phyloP scores from a whole-genome alignment of 2,888 invertebrate genomes.

The Sphaeridia pumilis region DNA sequence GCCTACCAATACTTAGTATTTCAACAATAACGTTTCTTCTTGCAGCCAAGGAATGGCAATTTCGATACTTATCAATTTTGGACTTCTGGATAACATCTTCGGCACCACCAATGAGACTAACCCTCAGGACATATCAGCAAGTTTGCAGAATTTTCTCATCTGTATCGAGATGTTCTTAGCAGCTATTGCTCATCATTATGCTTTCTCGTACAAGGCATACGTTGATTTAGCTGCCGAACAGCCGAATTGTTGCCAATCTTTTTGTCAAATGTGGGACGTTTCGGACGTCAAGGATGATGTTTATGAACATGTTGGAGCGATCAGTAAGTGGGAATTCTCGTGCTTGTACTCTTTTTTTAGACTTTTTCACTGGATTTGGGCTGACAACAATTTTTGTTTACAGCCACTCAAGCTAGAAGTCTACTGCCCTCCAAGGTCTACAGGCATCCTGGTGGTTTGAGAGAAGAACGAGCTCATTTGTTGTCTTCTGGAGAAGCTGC shows the following conservation, averaged over 20 bases:
- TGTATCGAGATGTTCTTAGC: constrained; percentile 98
- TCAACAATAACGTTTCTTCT: too few relatives aligned
- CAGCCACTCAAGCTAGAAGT: constrained; percentile 21
- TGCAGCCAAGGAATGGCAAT: constrained; percentile 82
- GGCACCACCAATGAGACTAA: constrained; percentile 54
- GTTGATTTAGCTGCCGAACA: constrained; percentile 45
- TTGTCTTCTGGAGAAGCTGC: constrained; percentile 31
- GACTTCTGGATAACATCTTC: constrained; percentile 60
- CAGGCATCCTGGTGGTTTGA: constrained; percentile 34
- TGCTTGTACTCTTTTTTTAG: neutral
- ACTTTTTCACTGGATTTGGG: too few relatives aligned
- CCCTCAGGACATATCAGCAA: constrained; percentile 63
- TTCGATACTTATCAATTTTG: constrained; percentile 69
- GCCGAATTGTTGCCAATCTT: constrained; percentile 58
- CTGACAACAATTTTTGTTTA: too few relatives aligned
- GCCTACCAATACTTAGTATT: too few relatives aligned
- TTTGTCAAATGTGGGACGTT: constrained; percentile 91
- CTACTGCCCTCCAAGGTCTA: constrained; percentile 35
- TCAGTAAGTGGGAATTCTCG: constrained; percentile 54
- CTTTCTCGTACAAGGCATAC: constrained; percentile 86
- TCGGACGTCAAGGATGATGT: constrained; percentile 88
- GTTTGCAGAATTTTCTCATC: constrained; percentile 83
- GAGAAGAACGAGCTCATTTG: constrained; percentile 33
- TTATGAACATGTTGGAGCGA: constrained; percentile 81
- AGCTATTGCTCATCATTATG: constrained; percentile 87